phyloP scores from a whole-genome alignment of 2,888 invertebrate genomes.

The Nysson spinosus region DNA sequence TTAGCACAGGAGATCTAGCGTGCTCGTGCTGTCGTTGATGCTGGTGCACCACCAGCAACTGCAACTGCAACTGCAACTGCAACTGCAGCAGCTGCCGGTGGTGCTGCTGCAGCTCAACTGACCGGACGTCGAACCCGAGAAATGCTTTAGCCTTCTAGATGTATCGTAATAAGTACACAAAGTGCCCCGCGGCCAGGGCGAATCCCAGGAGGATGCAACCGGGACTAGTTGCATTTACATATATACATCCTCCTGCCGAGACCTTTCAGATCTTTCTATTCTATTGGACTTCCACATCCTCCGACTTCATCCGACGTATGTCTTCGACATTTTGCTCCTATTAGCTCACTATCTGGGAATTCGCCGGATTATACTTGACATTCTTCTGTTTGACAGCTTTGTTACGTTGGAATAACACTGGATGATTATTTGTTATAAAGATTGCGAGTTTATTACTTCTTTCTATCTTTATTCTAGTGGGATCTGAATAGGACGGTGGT shows the following conservation, averaged over 20 bases:
- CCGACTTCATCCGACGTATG: not conserved
- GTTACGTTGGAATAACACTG: no score
- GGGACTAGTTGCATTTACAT: constrained; percentile 26
- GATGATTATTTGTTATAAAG: no score
- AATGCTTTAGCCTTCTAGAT: constrained; percentile 64
- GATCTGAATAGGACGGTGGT: no score
- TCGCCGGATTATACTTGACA: no score
- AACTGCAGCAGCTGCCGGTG: constrained; percentile 31
- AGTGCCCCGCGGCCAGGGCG: constrained; percentile 62
- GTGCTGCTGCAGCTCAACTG: no score
- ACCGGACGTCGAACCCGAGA: constrained; percentile 76
- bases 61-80: constrained; percentile 31
- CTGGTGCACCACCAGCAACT: constrained; percentile 37
- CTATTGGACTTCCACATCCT: not conserved
- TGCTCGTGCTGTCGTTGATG: constrained; percentile 13
- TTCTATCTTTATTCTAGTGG: no score
- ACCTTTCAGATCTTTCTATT: not conserved
- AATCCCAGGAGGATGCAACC: constrained; percentile 33
- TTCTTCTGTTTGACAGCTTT: no score
- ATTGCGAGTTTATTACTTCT: no score
- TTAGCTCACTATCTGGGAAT: no score
- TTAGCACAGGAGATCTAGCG: constrained; percentile 19
- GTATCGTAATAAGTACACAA: constrained; percentile 71
- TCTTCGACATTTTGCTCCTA: no score
- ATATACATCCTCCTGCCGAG: constrained; percentile 7